phyloP scores from a whole-genome alignment of 2,888 invertebrate genomes.

The Trichogramma dendrolimi region DNA sequence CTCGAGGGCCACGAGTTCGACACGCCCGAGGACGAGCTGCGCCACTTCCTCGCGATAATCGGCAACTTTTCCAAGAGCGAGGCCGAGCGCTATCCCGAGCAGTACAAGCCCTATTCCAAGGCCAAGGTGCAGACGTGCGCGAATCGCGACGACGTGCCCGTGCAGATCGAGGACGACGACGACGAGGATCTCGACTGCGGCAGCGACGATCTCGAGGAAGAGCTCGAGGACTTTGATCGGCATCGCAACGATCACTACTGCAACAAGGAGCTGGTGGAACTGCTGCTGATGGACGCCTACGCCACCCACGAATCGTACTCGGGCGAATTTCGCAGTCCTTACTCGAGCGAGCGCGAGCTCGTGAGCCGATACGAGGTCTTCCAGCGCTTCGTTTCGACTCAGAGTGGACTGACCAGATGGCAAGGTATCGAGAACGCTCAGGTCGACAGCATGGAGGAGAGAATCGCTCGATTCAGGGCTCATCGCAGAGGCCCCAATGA shows the following conservation, averaged over 20 bases:
- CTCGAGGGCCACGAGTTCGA: slow-evolving; percentile 71
- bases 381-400: slow-evolving; percentile 79
- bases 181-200: slow-evolving; percentile 41
- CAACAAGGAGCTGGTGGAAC: slow-evolving; percentile 77
- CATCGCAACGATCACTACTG: slow-evolving; percentile 68
- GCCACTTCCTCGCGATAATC: slow-evolving; percentile 63
- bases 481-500: slow-evolving; percentile 79
- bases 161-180: slow-evolving; percentile 21
- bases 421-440: slow-evolving; percentile 56
- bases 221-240: slow-evolving; percentile 21
- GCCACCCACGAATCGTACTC: slow-evolving; percentile 58
- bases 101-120: slow-evolving; percentile 53
- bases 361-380: slow-evolving; percentile 63
- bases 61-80: slow-evolving; percentile 35
- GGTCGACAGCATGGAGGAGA: slow-evolving; percentile 53
- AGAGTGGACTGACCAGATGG: slow-evolving; percentile 86
- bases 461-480: slow-evolving; percentile 36
- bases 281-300: slow-evolving; percentile 84
- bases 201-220: slow-evolving; percentile 26
- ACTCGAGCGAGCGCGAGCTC: neutral
- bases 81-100: slow-evolving; percentile 62
- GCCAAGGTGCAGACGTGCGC: neutral
- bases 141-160: neutral
- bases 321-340: slow-evolving; percentile 30
- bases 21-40: slow-evolving; percentile 70